phyloP scores from a whole-genome alignment of 2,797 vertebrate genomes.

The Odontamblyopus lacepedii region DNA sequence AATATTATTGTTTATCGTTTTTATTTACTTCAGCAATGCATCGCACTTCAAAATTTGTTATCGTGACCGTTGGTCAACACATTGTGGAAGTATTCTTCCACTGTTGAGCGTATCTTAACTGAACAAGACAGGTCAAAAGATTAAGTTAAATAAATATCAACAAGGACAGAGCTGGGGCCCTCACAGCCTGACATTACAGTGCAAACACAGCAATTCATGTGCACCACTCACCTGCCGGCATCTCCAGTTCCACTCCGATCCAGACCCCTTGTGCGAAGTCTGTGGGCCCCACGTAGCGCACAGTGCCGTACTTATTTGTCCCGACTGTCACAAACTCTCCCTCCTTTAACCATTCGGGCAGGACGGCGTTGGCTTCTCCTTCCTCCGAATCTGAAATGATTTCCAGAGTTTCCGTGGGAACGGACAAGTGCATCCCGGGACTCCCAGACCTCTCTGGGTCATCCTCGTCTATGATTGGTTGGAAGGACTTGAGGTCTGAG shows the following conservation, averaged over 20 bases:
- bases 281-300: conserved; percentile 88
- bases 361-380: conserved; percentile 55
- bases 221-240: conserved; percentile 83
- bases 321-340: conserved; percentile 89
- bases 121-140: neutral
- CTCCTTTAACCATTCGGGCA: conserved; percentile 91
- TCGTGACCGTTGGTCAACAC: too few relatives aligned
- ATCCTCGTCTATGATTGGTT: conserved; percentile 61
- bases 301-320: conserved; percentile 82
- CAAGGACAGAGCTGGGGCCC: too few relatives aligned
- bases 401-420: conserved; percentile 73
- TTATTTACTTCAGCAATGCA: too few relatives aligned
- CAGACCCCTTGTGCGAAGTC: conserved; percentile 91
- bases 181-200: neutral
- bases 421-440: conserved; percentile 36
- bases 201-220: neutral
- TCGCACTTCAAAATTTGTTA: too few relatives aligned
- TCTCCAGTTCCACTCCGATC: conserved; percentile 94
- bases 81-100: too few relatives aligned
- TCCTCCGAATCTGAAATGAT: conserved; percentile 82
- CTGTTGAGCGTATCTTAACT: too few relatives aligned
- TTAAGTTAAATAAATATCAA: neutral
- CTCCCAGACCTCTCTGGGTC: conserved; percentile 24
- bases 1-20: too few relatives aligned
- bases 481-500: conserved; percentile 79